These are phyloP conservation scores for Panthera tigris DNA, from an alignment of 2,113 vertebrate species.

Conservation along the genomic window DNA sequence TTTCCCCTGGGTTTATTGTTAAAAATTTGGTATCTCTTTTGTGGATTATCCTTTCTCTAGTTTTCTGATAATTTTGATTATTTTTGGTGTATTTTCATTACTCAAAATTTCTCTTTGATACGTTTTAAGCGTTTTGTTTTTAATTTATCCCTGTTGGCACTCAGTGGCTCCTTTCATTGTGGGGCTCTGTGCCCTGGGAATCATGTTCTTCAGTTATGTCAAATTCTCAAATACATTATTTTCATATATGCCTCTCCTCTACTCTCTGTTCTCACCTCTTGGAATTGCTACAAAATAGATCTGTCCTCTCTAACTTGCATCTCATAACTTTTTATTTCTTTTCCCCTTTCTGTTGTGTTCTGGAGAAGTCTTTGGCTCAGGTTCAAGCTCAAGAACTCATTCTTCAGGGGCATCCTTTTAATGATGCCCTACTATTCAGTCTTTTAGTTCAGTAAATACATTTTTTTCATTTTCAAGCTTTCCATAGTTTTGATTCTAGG, in stretches of 20 bases:
- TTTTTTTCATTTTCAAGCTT: slow-evolving; percentile 22
- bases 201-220: slow-evolving; percentile 20
- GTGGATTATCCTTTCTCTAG: neutral
- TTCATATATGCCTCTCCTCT: neutral
- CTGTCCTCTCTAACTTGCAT: neutral
- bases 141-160: neutral
- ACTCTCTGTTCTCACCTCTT: neutral
- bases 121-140: neutral
- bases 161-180: neutral
- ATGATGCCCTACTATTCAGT: neutral
- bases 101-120: neutral
- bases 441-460: neutral
- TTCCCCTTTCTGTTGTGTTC: neutral
- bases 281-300: neutral
- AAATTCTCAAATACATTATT: neutral
- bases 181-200: neutral
- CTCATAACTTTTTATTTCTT: neutral
- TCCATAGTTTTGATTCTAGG: neutral
- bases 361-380: neutral
- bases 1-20: neutral
- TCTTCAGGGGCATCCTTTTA: slow-evolving; percentile 19
- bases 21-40: neutral
- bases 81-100: slow-evolving; percentile 11
- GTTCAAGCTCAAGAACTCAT: neutral
- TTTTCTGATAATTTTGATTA: neutral